Base-by-base conservation (phyloP, 1,140 invertebrate species). In the Eueides isabella region DNA sequence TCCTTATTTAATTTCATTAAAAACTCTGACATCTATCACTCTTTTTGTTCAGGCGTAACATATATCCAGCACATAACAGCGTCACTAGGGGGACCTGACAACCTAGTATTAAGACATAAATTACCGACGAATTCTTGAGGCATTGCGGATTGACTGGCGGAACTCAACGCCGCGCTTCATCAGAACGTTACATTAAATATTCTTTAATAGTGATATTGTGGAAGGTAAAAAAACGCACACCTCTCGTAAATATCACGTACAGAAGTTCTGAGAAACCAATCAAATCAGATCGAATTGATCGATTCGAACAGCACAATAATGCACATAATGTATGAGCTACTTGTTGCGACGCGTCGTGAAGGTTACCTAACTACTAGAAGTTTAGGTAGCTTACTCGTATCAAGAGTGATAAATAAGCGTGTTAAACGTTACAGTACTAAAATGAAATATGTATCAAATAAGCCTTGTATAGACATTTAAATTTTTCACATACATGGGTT, bases 191-290 rank as follows among this genome's bases (percentile, higher is more conserved):
- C n/a, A n/a, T n/a, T n/a, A n/a, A n/a, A n/a, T n/a, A n/a, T n/a
- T n/a, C n/a, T n/a, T n/a, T n/a, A n/a, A n/a, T n/a, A n/a, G n/a
- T n/a, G n/a, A 9, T 23, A 55, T 5, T 44, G n/a, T 14, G n/a
- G 48, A 55, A 55, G 0, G 2, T 5, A 12, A 55, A 23, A 38
- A 26, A 23, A 11, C 23, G 19, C 7, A 23, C 19, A 55, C 44
- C 19, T 55, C 23, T 55, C 48, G 7, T 55, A 12, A 7, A 23
- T 23, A 55, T 26, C 48, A 55, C 19, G 23, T 55, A 26, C 23
- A 26, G 23, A 29, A 61, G 19, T 69, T 69, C 29, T 63, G 26
- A 67, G 30, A 64, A 61, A 69, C 69, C 16, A 33, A 74, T 74
- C 33, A 61, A 69, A 31, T 35, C 7, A 30, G 44, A 41, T 66